phyloP scores from a whole-genome alignment of 2,888 invertebrate genomes.

The Heliconius ethilla region DNA sequence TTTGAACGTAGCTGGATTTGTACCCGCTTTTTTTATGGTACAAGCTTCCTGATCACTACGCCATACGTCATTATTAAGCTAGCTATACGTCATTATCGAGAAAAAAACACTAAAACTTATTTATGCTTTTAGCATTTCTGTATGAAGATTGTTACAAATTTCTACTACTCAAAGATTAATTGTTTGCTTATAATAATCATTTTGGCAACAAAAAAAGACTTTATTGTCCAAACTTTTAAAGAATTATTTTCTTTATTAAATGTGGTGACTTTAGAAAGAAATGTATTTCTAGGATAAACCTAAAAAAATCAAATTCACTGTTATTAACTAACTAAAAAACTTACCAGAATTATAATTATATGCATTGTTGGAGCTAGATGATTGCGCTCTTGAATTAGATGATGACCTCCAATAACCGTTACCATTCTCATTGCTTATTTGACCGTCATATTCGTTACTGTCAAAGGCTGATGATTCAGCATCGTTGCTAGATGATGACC shows the following conservation, averaged over 20 bases:
- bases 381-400: constrained; percentile 3
- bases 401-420: constrained; percentile 12
- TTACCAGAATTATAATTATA: constrained; percentile 29
- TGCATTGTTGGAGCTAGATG: constrained; percentile 2
- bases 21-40: too few relatives aligned
- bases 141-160: neutral
- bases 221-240: too few relatives aligned
- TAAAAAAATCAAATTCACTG: neutral
- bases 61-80: too few relatives aligned
- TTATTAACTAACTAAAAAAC: too few relatives aligned
- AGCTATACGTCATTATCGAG: neutral
- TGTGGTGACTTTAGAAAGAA: too few relatives aligned
- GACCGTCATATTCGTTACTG: neutral
- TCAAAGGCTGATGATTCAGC: neutral
- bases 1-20: neutral
- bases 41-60: neutral
- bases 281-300: neutral
- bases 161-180: neutral
- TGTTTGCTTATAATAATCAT: too few relatives aligned
- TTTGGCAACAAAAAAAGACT: too few relatives aligned
- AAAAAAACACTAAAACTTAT: neutral
- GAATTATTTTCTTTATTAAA: too few relatives aligned
- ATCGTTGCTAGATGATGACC: neutral
- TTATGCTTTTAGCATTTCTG: neutral
- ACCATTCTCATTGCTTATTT: constrained; percentile 2